phyloP scores from a whole-genome alignment of 2,888 invertebrate genomes.

The Tachystola acroxantha region DNA sequence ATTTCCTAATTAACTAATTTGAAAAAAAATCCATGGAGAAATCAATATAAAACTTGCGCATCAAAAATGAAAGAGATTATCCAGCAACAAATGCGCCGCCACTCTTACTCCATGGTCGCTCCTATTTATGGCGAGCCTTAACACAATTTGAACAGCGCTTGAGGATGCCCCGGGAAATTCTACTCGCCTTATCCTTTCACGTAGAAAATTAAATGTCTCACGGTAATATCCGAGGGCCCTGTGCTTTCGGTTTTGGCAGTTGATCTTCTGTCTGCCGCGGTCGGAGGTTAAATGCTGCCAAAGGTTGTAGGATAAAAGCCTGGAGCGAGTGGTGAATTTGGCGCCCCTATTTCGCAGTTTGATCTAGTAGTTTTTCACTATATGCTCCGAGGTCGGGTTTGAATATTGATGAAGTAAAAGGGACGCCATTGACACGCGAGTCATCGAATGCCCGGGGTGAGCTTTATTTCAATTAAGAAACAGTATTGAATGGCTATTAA shows the following conservation, averaged over 20 bases:
- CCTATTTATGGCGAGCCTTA: conserved; percentile 48
- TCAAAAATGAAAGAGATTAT: conserved; percentile 12
- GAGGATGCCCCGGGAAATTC: conserved; percentile 61
- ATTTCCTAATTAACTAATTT: too few relatives aligned
- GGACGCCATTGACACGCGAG: too few relatives aligned
- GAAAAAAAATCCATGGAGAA: too few relatives aligned
- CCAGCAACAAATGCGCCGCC: conserved; percentile 11
- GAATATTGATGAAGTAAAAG: too few relatives aligned
- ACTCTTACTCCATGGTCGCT: conserved; percentile 21
- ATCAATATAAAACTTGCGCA: neutral
- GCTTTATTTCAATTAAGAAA: too few relatives aligned
- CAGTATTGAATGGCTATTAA: too few relatives aligned
- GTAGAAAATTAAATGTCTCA: conserved; percentile 77
- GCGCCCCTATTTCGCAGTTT: neutral
- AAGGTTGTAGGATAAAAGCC: neutral
- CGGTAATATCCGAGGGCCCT: conserved; percentile 63
- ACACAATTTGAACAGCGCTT: conserved; percentile 55
- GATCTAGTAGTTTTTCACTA: neutral
- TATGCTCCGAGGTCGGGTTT: too few relatives aligned
- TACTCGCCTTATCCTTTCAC: conserved; percentile 72
- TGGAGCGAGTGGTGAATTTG: neutral
- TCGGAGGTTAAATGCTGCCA: conserved; percentile 2
- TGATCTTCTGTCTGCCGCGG: conserved; percentile 46
- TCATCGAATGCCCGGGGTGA: too few relatives aligned
- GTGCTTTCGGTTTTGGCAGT: conserved; percentile 67